phyloP scores from a whole-genome alignment of 1,140 invertebrate species.

The Sogatella furcifera region DNA sequence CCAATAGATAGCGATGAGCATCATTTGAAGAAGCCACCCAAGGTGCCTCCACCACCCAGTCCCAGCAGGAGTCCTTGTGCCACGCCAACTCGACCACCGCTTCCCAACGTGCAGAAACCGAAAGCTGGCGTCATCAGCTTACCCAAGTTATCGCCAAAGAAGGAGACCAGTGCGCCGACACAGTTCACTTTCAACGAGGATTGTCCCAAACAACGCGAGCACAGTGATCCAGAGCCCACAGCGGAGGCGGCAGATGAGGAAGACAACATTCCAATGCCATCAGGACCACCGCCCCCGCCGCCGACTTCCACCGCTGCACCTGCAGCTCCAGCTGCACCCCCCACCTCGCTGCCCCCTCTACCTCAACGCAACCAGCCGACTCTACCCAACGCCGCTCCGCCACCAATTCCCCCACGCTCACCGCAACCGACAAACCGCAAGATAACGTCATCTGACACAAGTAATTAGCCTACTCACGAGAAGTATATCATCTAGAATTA shows the following conservation, averaged over 20 bases:
- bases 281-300: constrained; percentile 32
- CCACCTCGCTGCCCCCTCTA: constrained; percentile 25
- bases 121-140: constrained; percentile 33
- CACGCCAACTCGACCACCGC: constrained; percentile 27
- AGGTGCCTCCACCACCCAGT: constrained; percentile 36
- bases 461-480: too few species aligned
- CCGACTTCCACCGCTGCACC: constrained; percentile 14
- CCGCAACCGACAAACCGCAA: neutral
- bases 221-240: constrained; percentile 29
- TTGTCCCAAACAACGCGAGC: constrained; percentile 1
- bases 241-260: constrained; percentile 27
- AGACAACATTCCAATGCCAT: constrained; percentile 24
- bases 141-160: constrained; percentile 24
- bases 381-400: constrained; percentile 46
- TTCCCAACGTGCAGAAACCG: constrained; percentile 13
- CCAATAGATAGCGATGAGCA: constrained; percentile 28
- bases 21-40: constrained; percentile 33
- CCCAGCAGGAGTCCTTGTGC: constrained; percentile 23
- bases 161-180: constrained; percentile 12
- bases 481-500: too few species aligned
- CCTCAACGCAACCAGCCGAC: constrained; percentile 37
- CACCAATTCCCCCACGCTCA: constrained; percentile 53
- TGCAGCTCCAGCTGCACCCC: constrained; percentile 4
- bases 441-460: neutral
- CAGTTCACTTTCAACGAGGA: constrained; percentile 13